Percentiles rank a stretch among this genome's conserved stretches.
phyloP scores from a whole-genome alignment of 2,113 vertebrate species.

The Ceyx margarethae region DNA sequence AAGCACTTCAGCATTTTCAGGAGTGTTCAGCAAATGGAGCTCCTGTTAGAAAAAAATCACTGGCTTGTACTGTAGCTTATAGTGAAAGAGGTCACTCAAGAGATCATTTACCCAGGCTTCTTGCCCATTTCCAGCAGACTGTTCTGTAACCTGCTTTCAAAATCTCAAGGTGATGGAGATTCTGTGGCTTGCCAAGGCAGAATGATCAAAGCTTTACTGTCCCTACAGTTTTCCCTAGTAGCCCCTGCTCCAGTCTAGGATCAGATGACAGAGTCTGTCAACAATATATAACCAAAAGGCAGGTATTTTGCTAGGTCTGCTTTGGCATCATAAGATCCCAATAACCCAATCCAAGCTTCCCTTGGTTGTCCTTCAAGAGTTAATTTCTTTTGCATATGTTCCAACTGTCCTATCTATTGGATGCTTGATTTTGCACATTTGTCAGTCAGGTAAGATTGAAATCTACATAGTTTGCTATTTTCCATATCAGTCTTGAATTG shows the following conservation, averaged over 20 bases:
- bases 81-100: background rate
- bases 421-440: background rate
- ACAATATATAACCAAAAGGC: background rate
- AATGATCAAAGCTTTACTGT: background rate
- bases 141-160: background rate
- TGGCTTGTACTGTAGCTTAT: accelerated
- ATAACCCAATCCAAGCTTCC: background rate
- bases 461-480: background rate
- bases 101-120: background rate
- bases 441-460: conserved; percentile 4
- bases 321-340: background rate
- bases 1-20: background rate
- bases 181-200: background rate
- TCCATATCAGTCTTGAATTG: background rate
- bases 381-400: background rate
- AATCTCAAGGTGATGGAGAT: background rate
- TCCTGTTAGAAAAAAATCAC: background rate
- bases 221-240: background rate
- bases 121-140: background rate
- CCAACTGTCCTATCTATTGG: background rate
- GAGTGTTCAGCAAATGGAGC: background rate
- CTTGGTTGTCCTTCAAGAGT: background rate
- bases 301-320: background rate
- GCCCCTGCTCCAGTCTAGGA: background rate
- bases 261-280: background rate